phyloP scores from a whole-genome alignment of 2,113 vertebrate genomes.

The Zosterops japonicus region DNA sequence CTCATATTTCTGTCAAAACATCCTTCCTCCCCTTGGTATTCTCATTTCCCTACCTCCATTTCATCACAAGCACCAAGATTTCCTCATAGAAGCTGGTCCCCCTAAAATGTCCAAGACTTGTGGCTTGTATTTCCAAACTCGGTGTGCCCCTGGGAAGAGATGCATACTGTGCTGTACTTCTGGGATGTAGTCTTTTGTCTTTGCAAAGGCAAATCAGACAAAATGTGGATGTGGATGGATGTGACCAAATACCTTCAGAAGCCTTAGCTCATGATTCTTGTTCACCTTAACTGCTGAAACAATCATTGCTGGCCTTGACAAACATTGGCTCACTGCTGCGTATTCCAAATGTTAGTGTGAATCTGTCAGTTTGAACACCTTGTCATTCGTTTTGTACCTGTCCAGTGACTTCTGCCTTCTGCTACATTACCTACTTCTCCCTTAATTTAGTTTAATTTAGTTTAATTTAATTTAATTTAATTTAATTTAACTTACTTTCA shows the following conservation, averaged over 20 bases:
- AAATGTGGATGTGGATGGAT: neutral
- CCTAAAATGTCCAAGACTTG: neutral
- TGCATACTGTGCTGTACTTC: neutral
- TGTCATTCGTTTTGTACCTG: neutral
- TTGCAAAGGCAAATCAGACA: neutral
- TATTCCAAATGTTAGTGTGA: neutral
- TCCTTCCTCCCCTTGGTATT: neutral
- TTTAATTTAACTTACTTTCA: neutral
- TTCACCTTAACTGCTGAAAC: neutral
- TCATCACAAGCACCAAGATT: neutral
- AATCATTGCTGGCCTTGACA: neutral
- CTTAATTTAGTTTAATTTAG: neutral
- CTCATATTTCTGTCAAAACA: neutral
- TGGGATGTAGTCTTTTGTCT: neutral
- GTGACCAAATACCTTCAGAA: neutral
- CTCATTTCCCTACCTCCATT: neutral
- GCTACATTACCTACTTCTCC: neutral
- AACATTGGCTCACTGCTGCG: neutral
- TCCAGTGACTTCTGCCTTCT: neutral
- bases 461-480: neutral
- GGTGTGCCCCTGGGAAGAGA: neutral
- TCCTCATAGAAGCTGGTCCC: neutral
- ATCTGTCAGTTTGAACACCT: neutral
- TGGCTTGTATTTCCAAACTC: neutral
- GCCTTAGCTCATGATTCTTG: neutral